These are phyloP conservation scores for Zelleria hepariella DNA, from an alignment of 2,888 invertebrate genomes.

Conservation along the genomic window DNA sequence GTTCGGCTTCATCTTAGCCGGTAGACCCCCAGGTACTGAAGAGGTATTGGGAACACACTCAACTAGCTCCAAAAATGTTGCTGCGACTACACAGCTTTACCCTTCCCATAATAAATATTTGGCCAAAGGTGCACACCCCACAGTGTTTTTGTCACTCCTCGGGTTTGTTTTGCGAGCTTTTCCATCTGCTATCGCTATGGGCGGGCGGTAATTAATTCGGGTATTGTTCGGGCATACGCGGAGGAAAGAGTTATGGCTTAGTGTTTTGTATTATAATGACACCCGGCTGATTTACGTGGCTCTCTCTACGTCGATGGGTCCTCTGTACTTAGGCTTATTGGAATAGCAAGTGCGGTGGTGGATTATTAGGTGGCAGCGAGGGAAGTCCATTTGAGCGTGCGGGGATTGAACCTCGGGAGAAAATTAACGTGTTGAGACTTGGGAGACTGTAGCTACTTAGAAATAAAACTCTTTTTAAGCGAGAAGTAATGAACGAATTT, in stretches of 20 bases:
- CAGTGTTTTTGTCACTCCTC: conserved; percentile 12
- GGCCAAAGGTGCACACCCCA: conserved; percentile 6
- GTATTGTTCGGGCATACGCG: conserved; percentile 29
- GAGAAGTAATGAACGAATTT: too few relatives aligned
- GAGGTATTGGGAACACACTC: too few relatives aligned
- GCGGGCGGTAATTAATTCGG: conserved; percentile 40
- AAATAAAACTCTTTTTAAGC: too few relatives aligned
- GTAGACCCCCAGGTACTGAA: too few relatives aligned
- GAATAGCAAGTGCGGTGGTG: not conserved
- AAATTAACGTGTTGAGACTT: too few relatives aligned
- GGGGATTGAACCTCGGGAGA: too few relatives aligned
- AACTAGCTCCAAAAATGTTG: too few relatives aligned
- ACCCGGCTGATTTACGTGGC: not conserved
- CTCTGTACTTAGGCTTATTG: not conserved
- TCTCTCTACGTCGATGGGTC: not conserved
- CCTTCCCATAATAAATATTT: conserved; percentile 10
- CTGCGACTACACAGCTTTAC: not conserved
- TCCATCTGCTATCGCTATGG: conserved; percentile 28
- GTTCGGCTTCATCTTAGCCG: too few relatives aligned
- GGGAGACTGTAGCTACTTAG: too few relatives aligned
- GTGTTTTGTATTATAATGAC: conserved; percentile 17
- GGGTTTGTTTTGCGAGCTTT: conserved; percentile 11
- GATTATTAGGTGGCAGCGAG: too few relatives aligned
- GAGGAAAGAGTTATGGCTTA: conserved; percentile 16
- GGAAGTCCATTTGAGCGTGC: too few relatives aligned